These are phyloP conservation scores for Euphonia xanthogaster DNA, from an alignment of 2,797 vertebrate species.

Conservation along the genomic window DNA sequence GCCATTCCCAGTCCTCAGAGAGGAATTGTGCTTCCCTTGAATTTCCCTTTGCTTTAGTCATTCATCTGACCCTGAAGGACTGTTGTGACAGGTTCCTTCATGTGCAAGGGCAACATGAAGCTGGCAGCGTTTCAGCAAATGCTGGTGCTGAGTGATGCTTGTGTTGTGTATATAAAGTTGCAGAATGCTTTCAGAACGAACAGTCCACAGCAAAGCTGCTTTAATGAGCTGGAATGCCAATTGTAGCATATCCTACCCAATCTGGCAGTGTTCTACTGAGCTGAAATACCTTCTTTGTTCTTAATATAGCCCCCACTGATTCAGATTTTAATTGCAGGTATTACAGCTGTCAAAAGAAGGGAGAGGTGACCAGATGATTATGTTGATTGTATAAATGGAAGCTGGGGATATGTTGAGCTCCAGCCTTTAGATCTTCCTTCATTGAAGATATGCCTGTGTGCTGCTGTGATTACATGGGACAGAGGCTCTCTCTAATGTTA, in stretches of 20 bases:
- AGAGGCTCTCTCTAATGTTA: background rate
- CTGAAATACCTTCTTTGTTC: constrained; percentile 62
- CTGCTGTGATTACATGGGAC: background rate
- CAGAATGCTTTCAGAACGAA: background rate
- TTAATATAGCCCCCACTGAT: constrained; percentile 44
- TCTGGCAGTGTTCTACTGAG: background rate
- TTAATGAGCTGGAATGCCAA: constrained; percentile 37
- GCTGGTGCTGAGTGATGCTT: background rate
- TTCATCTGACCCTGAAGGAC: background rate
- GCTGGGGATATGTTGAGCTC: background rate
- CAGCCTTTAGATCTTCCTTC: constrained; percentile 14
- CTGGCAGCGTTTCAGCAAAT: background rate
- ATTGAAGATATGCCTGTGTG: background rate
- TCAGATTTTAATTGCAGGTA: constrained; percentile 64
- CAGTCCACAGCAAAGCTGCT: background rate
- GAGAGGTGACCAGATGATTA: constrained; percentile 31
- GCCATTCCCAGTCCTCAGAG: background rate
- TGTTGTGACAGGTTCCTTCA: background rate
- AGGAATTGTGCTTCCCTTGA: background rate
- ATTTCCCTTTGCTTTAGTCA: background rate
- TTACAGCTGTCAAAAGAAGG: constrained; percentile 43
- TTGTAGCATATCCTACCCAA: constrained; percentile 11
- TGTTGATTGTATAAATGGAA: constrained; percentile 16
- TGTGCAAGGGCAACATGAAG: background rate
- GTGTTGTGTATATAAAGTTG: constrained; percentile 20